Conservation (phyloP, 2,888 invertebrate genomes). For the Cheiracanthium punctorium region DNA sequence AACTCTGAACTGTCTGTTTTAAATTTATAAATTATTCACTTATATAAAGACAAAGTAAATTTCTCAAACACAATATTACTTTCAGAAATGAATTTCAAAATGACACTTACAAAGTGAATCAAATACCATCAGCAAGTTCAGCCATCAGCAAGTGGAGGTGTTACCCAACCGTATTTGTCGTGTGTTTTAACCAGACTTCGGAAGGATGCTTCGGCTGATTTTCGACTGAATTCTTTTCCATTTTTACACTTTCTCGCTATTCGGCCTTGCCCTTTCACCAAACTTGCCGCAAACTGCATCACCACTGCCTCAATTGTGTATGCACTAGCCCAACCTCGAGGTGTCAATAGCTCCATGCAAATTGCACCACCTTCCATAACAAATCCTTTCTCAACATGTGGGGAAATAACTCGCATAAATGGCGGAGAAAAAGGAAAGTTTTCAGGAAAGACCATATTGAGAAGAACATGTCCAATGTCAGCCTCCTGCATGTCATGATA, state of each 20-base stretch:
- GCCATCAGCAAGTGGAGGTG: slow-evolving; percentile 89
- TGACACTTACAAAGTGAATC: too few species aligned
- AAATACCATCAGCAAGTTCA: too few species aligned
- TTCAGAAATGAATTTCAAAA: too few species aligned
- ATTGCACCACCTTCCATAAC: slow-evolving; percentile 90
- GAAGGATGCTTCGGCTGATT: slow-evolving; percentile 91
- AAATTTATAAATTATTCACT: too few species aligned
- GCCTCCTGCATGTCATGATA: slow-evolving; percentile 84
- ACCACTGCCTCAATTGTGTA: slow-evolving; percentile 91
- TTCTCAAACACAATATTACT: too few species aligned
- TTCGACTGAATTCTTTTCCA: slow-evolving; percentile 77
- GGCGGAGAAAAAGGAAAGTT: slow-evolving; percentile 93
- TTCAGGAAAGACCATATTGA: slow-evolving; percentile 83
- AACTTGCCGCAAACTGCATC: slow-evolving; percentile 87
- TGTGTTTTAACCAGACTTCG: slow-evolving; percentile 91
- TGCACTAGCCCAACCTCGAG: slow-evolving; percentile 89
- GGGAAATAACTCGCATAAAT: slow-evolving; percentile 83
- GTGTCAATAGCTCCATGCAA: slow-evolving; percentile 88
- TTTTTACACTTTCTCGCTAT: slow-evolving; percentile 86
- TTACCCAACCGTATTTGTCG: slow-evolving; percentile 94
- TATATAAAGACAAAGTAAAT: too few species aligned
- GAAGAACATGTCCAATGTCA: slow-evolving; percentile 84
- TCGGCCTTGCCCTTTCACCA: slow-evolving; percentile 88
- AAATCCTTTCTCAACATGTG: slow-evolving; percentile 86
- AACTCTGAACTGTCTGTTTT: too few species aligned